Conservation (phyloP, 2,113 vertebrate species). For the Condylura cristata region DNA sequence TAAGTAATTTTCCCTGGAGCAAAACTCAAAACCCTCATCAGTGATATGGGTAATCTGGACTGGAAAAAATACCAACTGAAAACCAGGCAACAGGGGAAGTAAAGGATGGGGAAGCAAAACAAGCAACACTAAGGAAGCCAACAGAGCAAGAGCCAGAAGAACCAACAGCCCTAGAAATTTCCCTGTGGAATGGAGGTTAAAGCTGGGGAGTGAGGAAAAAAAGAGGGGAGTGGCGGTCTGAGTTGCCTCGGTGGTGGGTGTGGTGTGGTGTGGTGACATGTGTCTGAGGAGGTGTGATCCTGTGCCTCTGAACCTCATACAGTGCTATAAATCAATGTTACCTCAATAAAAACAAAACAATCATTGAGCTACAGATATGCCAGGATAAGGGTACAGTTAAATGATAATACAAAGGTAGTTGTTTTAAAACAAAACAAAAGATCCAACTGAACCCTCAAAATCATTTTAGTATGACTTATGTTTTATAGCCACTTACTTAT, state of each 20-base stretch:
- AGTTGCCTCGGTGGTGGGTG: too few relatives aligned
- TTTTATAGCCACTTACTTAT: not conserved
- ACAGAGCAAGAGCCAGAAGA: not conserved
- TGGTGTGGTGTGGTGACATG: too few relatives aligned
- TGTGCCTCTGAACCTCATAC: too few relatives aligned
- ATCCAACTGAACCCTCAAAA: conserved; percentile 20
- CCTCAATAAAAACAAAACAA: too few relatives aligned
- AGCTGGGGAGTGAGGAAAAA: not conserved
- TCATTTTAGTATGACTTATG: not conserved
- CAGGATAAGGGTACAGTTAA: not conserved
- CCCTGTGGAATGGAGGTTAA: not conserved
- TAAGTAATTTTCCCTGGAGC: conserved; percentile 5
- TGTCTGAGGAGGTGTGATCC: too few relatives aligned
- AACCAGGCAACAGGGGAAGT: not conserved
- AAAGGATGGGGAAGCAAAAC: not conserved
- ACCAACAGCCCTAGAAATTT: not conserved
- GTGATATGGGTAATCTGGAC: not conserved
- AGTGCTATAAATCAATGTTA: too few relatives aligned
- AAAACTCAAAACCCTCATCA: conserved; percentile 33
- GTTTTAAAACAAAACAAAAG: conserved; percentile 18
- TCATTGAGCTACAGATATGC: not conserved
- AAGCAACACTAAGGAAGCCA: not conserved
- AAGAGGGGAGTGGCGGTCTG: too few relatives aligned
- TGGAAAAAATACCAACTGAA: conserved; percentile 11
- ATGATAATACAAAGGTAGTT: not conserved